phyloP scores from a whole-genome alignment of 2,888 invertebrate genomes.

The Mayetiola destructor region DNA sequence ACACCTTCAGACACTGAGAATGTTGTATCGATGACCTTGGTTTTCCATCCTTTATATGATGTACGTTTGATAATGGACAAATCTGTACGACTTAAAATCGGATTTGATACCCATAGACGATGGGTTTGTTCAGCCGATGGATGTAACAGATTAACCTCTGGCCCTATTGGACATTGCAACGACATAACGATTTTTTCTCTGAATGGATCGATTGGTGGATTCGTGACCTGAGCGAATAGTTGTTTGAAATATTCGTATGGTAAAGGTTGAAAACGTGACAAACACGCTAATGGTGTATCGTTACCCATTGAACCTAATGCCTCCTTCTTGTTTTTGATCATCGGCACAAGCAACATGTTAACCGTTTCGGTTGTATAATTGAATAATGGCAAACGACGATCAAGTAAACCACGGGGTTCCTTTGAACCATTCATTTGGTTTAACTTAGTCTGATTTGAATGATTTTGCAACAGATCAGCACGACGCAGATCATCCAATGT shows the following conservation, averaged over 20 bases:
- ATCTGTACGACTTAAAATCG: constrained; percentile 83
- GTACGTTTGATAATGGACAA: constrained; percentile 74
- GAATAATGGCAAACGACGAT: constrained; percentile 76
- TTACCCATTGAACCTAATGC: constrained; percentile 99
- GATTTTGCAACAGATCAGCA: constrained; percentile 38
- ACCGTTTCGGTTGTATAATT: constrained; percentile 93
- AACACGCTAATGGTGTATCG: constrained; percentile 92
- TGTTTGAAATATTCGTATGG: constrained; percentile 98
- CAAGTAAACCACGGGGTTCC: constrained; percentile 45
- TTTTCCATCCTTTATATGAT: constrained; percentile 73
- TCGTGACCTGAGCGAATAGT: constrained; percentile 96
- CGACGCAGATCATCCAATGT: constrained; percentile 64
- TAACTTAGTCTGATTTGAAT: constrained; percentile 25
- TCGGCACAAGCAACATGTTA: constrained; percentile 83
- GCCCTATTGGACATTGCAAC: constrained; percentile 90
- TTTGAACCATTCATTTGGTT: constrained; percentile 26
- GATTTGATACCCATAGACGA: constrained; percentile 84
- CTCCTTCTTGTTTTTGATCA: constrained; percentile 94
- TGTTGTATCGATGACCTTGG: constrained; percentile 76
- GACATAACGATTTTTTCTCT: constrained; percentile 97
- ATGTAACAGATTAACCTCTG: constrained; percentile 84
- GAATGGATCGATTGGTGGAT: constrained; percentile 99
- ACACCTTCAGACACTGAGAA: constrained; percentile 64
- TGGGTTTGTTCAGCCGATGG: constrained; percentile 77
- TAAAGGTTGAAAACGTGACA: constrained; percentile 88